Percentiles rank a stretch among this genome's conserved stretches.
phyloP scores from a whole-genome alignment of 2,797 vertebrate genomes.

The Lemur catta region DNA sequence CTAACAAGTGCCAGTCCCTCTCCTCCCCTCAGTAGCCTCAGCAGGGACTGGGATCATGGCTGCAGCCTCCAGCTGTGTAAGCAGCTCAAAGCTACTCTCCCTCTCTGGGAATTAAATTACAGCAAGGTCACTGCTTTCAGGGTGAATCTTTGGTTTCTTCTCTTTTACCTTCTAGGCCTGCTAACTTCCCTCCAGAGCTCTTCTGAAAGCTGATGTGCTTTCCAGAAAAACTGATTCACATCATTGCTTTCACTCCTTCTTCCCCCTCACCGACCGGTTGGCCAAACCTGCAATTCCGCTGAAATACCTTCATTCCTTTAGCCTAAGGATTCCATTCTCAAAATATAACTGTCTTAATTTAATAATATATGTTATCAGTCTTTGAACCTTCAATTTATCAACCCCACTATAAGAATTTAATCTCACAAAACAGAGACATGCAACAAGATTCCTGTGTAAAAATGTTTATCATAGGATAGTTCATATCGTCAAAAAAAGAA shows the following conservation, averaged over 20 bases:
- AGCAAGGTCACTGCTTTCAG: neutral
- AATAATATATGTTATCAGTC: neutral
- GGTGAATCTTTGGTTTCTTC: neutral
- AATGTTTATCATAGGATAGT: neutral
- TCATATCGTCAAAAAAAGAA: neutral
- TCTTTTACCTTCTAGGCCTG: neutral
- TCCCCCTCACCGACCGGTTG: neutral
- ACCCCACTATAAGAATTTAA: neutral
- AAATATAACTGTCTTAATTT: neutral
- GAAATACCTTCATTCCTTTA: neutral
- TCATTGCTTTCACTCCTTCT: neutral
- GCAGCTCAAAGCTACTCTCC: neutral
- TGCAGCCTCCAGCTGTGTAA: neutral
- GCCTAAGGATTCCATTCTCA: neutral
- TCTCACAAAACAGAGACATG: neutral
- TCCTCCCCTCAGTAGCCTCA: neutral
- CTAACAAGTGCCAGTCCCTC: slow-evolving; percentile 37
- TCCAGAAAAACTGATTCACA: neutral
- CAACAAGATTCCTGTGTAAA: neutral
- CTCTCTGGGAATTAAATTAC: neutral
- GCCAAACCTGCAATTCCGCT: neutral
- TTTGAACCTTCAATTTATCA: neutral
- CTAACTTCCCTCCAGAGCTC: neutral
- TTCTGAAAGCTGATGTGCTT: neutral
- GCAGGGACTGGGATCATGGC: neutral